Base-by-base conservation (phyloP, 2,113 vertebrate species). In the Pelodiscus sinensis region DNA sequence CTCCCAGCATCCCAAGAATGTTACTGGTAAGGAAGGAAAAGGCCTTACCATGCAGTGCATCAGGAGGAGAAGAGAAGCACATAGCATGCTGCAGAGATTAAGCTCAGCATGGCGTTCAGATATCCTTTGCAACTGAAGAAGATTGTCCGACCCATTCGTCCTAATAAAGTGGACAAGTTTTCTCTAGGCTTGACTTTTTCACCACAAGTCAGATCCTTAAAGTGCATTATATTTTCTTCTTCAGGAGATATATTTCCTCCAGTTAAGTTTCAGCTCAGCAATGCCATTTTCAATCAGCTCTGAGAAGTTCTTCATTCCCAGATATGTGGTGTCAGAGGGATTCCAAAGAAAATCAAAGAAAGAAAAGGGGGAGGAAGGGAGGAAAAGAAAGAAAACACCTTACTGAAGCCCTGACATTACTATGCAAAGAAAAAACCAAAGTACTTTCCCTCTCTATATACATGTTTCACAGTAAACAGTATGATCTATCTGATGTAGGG, bases 1-100 rank as follows among this genome's bases (percentile, higher is more conserved):
- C 29, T 81, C 38, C 88, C 18, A 75, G 35, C 12, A 5, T 44
- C 89, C 65, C 35, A 92, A 58, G 80, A 87, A 90, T 50, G 57
- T 92, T 97, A 95, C 86, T 92, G 90, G 91, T 79, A 82, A 94
- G 84, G 88, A 92, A 92, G 85, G 95, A 95, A 94, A 95, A 58
- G 95, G 97, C 97, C 98, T 98, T 99, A 99, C 99, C 99, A 98
- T 98, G 98, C 98, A 99, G 97, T 98, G 98, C 98, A 99, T 99
- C 99, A 99, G 99, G 99, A 99, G 98, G 98, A 99, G 97, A 97
- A 98, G 97, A 97, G 97, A 98, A 98, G 98, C 98, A 98, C 97
- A 97, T 97, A 98, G 98, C 98, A 98, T 98, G 98, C 98, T 98
- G 98, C 97, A 97, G 97, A 96, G 97, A 98, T 96, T 92, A 95